phyloP scores from a whole-genome alignment of 2,888 invertebrate species.

The Papilio gigon region DNA sequence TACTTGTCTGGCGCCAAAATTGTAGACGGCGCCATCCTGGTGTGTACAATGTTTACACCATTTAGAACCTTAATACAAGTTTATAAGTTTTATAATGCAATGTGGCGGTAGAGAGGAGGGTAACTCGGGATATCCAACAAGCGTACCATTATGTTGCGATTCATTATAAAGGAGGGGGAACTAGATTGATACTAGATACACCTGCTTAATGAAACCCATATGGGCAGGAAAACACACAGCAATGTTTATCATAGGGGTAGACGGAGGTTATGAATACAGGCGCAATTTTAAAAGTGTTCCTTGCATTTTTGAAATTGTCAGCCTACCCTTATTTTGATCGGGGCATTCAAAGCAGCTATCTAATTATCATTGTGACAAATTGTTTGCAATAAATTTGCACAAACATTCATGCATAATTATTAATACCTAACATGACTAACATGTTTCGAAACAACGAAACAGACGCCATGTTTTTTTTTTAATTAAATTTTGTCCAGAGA shows the following conservation, averaged over 20 bases:
- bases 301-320: slow-evolving; percentile 1
- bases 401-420: slow-evolving; percentile 1
- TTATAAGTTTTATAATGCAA: slow-evolving; percentile 42
- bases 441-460: too few relatives aligned
- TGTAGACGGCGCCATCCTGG: slow-evolving; percentile 57
- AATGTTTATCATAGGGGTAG: not conserved
- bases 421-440: not conserved
- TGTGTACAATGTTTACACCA: slow-evolving; percentile 27
- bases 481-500: too few relatives aligned
- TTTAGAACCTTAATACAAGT: slow-evolving; percentile 41
- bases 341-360: not conserved
- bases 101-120: slow-evolving; percentile 3
- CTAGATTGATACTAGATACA: slow-evolving; percentile 36
- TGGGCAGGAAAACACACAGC: not conserved
- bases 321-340: slow-evolving; percentile 19
- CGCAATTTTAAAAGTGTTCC: not conserved
- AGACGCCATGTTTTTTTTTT: too few relatives aligned
- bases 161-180: slow-evolving; percentile 39
- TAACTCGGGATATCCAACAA: slow-evolving; percentile 38
- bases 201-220: slow-evolving; percentile 36
- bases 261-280: not conserved
- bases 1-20: slow-evolving; percentile 73
- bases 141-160: slow-evolving; percentile 40
- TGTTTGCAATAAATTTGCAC: slow-evolving; percentile 27
- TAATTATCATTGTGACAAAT: slow-evolving; percentile 26